Conservation (phyloP, 2,888 invertebrate genomes). For the Cistogaster globosa region DNA sequence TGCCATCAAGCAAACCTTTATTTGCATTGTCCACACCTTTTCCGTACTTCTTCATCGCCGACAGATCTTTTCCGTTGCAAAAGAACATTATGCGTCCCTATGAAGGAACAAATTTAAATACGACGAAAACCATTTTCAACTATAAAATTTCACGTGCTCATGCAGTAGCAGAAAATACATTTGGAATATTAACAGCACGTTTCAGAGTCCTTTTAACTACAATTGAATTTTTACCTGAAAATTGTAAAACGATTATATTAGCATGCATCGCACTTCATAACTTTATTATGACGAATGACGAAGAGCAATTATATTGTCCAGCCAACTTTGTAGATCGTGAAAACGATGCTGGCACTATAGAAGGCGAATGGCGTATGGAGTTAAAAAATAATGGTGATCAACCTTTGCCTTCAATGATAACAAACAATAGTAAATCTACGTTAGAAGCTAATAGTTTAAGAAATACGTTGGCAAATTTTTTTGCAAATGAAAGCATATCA, state of each 20-base stretch:
- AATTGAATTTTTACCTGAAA: constrained; percentile 63
- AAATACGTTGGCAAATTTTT: constrained; percentile 36
- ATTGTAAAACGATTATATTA: constrained; percentile 60
- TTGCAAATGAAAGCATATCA: constrained; percentile 30
- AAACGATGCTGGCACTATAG: constrained; percentile 3
- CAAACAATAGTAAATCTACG: neutral
- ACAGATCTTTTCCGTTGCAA: constrained; percentile 55
- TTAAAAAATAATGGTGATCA: constrained; percentile 28
- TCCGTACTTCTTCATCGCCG: constrained; percentile 63
- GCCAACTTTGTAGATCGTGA: constrained; percentile 32
- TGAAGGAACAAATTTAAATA: constrained; percentile 21
- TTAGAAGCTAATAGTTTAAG: constrained; percentile 21
- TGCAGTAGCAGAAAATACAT: constrained; percentile 59
- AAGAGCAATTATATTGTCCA: constrained; percentile 46
- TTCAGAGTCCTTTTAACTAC: constrained; percentile 65
- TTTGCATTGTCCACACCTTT: constrained; percentile 2
- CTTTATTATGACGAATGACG: constrained; percentile 55
- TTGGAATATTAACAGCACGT: constrained; percentile 68
- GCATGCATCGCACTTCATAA: constrained; percentile 67
- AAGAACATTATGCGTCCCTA: constrained; percentile 65
- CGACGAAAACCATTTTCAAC: constrained; percentile 56
- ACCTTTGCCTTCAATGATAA: constrained; percentile 10
- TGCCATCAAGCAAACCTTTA: constrained; percentile 52
- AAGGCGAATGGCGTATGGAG: constrained; percentile 47
- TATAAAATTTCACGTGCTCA: constrained; percentile 53